Evolutionary conservation across 2,888 invertebrate genomes (phyloP), one percentile per base, ranked within the genome.

Genomic region (Dolomedes plantarius): DNA sequence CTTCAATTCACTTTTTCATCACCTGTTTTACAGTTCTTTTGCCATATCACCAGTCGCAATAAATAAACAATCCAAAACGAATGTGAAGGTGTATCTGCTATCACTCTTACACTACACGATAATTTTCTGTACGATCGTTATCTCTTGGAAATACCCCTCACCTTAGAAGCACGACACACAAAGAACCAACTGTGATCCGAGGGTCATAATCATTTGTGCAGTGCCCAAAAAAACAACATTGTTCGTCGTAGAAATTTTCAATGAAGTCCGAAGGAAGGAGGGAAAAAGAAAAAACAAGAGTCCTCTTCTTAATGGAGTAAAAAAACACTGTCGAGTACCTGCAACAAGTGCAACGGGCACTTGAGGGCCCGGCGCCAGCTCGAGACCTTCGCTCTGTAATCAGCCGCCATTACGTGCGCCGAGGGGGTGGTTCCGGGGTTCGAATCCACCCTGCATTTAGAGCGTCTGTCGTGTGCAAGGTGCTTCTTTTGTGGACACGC

Each of bases 171-270:
- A 62, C 65, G 41, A 68, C 75, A 75, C n/a, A 75, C 62, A 69
- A 72, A 69, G 65, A 76, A 64, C 64, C 56, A 36, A 82, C 41
- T 28, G 36, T 72, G 71, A 71, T 73, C 32, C n/a, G 27, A 28
- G 67, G 83, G 77, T 85, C 83, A 85, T 85, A 77, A 78, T 85
- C 83, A 85, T 85, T 85, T 85, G 83, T 78, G 77, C 56, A 7
- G 16, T 41, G 65, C 76, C 62, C 64, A 36, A 73, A 77, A 85
- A 85, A 77, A 72, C 16, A 77, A 83, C 83, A 77, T 56, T 72
- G 82, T 83, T 83, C 76, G 64, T 65, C n/a, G 39, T 13, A 78
- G 75, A 56, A 41, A 77, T 76, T 78, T 85, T 85, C 83, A 85
- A 85, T 85, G 83, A 85, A 83, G 64, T 28, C 64, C 9, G 13